Evolutionary conservation across 2,888 invertebrate species (phyloP), one percentile per base, ranked within the genome.

Genomic region (Agrotis segetum): DNA sequence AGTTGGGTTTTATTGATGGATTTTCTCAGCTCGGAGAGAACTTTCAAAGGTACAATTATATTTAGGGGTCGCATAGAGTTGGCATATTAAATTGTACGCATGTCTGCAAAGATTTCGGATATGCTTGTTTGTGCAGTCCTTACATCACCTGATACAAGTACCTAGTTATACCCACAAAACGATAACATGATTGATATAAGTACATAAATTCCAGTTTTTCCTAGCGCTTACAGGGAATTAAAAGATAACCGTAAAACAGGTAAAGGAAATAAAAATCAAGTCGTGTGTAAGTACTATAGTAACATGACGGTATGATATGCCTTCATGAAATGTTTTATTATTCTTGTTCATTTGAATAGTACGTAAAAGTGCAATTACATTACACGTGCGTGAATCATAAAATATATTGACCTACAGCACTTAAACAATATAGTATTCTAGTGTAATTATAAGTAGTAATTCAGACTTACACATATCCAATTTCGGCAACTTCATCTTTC

Each of bases 401-500:
- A 56, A 63, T 13, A 52, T 61, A 50, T 60, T 60, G 19, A 65
- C 16, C 63, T 61, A 29, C 40, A 52, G 16, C 49, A 58, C 55
- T 52, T 21, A 62, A 66, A 29, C 46, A 55, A 58, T 60, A 58
- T 53, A 67, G 60, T 68, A 63, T 50, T 72, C 19, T 60, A 66
- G 53, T 58, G 60, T 72, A 74, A 71, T 67, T 24, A 77, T 40
- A 81, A 74, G 79, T 83, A 67, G 74, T 74, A 65, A 71, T 73
- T 77, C 63, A 76, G 74, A 93, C 93, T 94, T 88, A 94, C 93
- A 87, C 66, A 92, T 83, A 87, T 94, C 93, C 85, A 93, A 90
- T 91, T 92, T 94, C 88, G 92, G 92, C 84, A 93, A 88, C 88
- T 92, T 94, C 94, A 95, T 95, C 74, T 88, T 91, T 84, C 83